These are phyloP conservation scores for Malacoraja senta DNA, from an alignment of 2,797 vertebrate genomes.

Conservation along the genomic window DNA sequence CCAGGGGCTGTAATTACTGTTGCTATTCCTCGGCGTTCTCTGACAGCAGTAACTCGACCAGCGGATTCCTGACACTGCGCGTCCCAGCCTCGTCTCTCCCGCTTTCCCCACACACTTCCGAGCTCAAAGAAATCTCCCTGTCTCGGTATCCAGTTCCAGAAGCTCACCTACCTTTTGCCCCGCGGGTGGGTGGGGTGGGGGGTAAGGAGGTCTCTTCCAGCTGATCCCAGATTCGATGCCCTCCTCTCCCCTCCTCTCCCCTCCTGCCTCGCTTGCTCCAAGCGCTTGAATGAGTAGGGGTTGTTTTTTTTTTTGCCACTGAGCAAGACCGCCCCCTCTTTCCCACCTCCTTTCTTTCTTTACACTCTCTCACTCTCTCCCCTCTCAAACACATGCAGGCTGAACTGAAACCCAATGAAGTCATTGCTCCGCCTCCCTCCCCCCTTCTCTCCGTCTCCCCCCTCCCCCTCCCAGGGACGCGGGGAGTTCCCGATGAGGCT, in stretches of 20 bases:
- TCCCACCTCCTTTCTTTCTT: background rate
- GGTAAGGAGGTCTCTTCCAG: background rate
- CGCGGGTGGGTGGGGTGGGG: background rate
- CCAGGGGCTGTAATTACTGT: background rate
- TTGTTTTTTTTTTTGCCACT: background rate
- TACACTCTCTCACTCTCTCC: background rate
- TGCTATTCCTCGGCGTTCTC: background rate
- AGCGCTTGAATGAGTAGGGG: background rate
- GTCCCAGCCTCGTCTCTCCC: background rate
- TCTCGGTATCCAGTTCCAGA: background rate
- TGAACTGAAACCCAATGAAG: conserved; percentile 10
- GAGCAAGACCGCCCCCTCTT: background rate
- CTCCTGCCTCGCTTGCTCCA: background rate
- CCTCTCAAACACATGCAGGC: conserved; percentile 24
- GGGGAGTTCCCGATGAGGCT: background rate
- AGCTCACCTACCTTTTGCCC: background rate
- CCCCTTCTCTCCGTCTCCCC: background rate
- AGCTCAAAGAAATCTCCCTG: background rate
- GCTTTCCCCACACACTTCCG: conserved; percentile 9
- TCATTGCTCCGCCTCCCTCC: background rate
- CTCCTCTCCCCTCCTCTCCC: no score
- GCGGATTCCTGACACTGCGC: background rate
- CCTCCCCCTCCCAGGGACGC: background rate
- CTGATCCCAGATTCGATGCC: background rate
- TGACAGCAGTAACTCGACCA: no score